phyloP scores from a whole-genome alignment of 2,888 invertebrate species.

The Reticulitermes lucifugus region DNA sequence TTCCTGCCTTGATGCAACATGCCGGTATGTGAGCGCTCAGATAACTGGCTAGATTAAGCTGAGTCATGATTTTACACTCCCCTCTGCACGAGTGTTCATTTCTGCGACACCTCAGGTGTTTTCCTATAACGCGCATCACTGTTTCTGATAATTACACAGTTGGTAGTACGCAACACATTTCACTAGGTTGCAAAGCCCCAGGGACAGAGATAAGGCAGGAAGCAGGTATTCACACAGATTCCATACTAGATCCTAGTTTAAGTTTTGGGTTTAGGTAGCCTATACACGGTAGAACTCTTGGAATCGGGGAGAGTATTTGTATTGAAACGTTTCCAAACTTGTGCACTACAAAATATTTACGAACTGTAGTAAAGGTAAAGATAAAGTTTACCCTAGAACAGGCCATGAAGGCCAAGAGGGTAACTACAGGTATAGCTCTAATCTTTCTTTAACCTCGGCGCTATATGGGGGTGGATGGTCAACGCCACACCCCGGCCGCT shows the following conservation, averaged over 20 bases:
- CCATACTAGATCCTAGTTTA: not conserved
- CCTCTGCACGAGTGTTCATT: not conserved
- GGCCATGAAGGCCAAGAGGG: too few relatives aligned
- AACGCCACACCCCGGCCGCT: too few relatives aligned
- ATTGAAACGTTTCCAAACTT: not conserved
- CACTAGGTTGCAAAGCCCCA: not conserved
- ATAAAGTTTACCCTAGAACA: too few relatives aligned
- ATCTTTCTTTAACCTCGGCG: too few relatives aligned
- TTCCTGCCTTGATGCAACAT: not conserved
- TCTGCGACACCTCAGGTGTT: conserved; percentile 26
- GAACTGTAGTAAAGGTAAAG: too few relatives aligned
- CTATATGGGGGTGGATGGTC: too few relatives aligned
- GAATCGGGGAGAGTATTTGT: not conserved
- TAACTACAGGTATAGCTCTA: too few relatives aligned
- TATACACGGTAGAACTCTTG: not conserved
- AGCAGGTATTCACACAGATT: not conserved
- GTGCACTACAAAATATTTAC: not conserved
- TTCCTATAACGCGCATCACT: conserved; percentile 17
- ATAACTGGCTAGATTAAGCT: conserved; percentile 20
- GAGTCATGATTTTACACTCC: conserved; percentile 18
- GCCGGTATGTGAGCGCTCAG: not conserved
- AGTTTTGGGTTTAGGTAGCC: not conserved
- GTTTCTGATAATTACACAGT: conserved; percentile 17
- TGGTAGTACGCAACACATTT: not conserved
- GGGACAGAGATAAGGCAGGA: not conserved